Evolutionary conservation across 2,113 vertebrate genomes (phyloP).

Genomic region (Malurus elegans): DNA sequence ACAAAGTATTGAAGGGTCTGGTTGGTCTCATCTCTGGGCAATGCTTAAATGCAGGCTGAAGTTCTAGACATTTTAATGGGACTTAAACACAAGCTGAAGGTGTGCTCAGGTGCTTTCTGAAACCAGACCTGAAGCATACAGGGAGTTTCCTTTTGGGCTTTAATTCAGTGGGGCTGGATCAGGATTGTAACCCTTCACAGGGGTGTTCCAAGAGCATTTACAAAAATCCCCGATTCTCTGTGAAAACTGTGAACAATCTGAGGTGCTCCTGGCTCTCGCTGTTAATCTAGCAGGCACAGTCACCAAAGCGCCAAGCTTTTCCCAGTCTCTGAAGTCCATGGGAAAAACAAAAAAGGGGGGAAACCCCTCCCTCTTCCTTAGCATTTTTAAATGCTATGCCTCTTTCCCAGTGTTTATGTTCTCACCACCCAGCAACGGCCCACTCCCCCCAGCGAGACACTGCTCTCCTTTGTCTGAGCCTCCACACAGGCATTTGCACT

Average conservation of each 20-base stretch:
- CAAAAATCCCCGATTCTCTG: neutral
- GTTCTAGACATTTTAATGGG: neutral
- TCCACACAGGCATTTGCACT: neutral
- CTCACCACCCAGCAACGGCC: neutral
- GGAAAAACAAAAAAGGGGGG: neutral
- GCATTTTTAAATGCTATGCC: neutral
- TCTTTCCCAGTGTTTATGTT: neutral
- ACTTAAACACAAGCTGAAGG: neutral
- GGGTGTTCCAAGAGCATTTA: neutral
- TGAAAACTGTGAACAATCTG: neutral
- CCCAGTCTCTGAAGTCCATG: neutral
- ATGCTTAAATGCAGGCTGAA: neutral
- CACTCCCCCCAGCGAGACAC: neutral
- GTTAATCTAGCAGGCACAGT: neutral
- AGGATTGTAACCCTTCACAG: rapidly evolving
- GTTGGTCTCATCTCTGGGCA: neutral
- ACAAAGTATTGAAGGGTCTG: neutral
- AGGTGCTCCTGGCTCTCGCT: neutral
- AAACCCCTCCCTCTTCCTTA: neutral
- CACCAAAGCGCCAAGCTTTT: neutral
- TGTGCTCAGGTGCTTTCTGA: neutral
- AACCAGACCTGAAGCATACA: neutral
- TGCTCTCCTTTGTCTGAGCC: slow-evolving; percentile 4
- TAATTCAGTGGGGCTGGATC: neutral
- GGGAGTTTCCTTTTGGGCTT: neutral